Conservation (phyloP, 2,888 invertebrate genomes). For the Sphinx pinastri region DNA sequence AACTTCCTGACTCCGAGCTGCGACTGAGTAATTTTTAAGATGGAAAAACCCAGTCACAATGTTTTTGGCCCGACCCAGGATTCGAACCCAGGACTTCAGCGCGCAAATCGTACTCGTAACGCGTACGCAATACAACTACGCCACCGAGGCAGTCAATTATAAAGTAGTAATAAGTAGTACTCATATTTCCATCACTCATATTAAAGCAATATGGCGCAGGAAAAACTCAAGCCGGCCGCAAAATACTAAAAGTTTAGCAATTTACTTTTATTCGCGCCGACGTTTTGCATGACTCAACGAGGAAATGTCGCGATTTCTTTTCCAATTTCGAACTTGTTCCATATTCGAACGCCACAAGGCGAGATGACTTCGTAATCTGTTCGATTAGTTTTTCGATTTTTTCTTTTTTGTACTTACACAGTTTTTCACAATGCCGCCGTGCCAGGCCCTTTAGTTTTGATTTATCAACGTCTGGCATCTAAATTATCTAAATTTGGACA, state of each 20-base stretch:
- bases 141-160: no score
- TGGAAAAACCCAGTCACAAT: no score
- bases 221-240: conserved; percentile 42
- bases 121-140: no score
- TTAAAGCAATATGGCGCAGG: conserved; percentile 2
- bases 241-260: conserved; percentile 69
- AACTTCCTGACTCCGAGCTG: no score
- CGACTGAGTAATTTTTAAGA: no score
- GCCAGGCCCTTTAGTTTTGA: conserved; percentile 15
- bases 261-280: conserved; percentile 69
- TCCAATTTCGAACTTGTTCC: conserved; percentile 75
- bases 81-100: no score
- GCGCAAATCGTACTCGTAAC: no score
- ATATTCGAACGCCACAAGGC: conserved; percentile 49
- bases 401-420: conserved; percentile 33
- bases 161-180: background rate
- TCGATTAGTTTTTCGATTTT: conserved; percentile 51
- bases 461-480: conserved; percentile 24
- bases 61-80: no score
- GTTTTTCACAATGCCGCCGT: conserved; percentile 22
- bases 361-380: conserved; percentile 52
- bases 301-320: conserved; percentile 61
- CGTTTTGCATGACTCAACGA: conserved; percentile 67
- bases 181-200: conserved; percentile 4
- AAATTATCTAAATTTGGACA: conserved; percentile 6